phyloP scores from a whole-genome alignment of 2,888 invertebrate genomes.

The Drosophila prolongata region DNA sequence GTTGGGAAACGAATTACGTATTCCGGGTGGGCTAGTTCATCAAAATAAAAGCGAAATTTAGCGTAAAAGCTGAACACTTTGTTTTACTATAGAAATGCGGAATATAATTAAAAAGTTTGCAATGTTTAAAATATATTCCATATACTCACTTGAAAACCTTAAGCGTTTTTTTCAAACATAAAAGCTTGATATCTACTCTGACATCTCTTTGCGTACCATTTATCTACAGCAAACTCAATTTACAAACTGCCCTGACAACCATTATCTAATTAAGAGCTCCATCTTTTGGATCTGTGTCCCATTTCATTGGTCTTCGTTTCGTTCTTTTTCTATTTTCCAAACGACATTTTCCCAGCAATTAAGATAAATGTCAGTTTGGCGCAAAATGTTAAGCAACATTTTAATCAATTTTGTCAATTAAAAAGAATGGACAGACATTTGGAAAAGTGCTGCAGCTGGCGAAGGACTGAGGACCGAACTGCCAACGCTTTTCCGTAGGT shows the following conservation, averaged over 20 bases:
- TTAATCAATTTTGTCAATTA: constrained; percentile 80
- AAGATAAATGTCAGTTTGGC: constrained; percentile 73
- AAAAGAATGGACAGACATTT: constrained; percentile 54
- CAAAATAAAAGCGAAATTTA: constrained; percentile 14
- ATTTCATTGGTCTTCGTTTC: constrained; percentile 22
- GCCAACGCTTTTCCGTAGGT: constrained; percentile 27
- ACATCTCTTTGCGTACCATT: constrained; percentile 18
- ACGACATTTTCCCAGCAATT: constrained; percentile 59
- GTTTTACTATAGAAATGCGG: background rate
- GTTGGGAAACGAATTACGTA: constrained; percentile 43
- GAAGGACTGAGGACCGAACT: background rate
- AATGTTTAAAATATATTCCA: too few species aligned
- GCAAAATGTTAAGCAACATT: constrained; percentile 72
- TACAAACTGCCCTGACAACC: constrained; percentile 40
- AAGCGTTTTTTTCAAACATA: background rate
- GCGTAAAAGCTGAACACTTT: constrained; percentile 3
- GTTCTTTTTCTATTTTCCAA: constrained; percentile 24
- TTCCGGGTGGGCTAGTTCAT: constrained; percentile 67
- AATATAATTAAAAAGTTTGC: too few species aligned
- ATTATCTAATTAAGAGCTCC: constrained; percentile 70
- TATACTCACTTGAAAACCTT: too few species aligned
- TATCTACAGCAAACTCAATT: constrained; percentile 32
- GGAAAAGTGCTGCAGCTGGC: constrained; percentile 26
- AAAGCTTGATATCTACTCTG: background rate
- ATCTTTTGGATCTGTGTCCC: constrained; percentile 41